Percentiles rank a stretch among this genome's conserved stretches.
phyloP scores from a whole-genome alignment of 2,888 invertebrate genomes.

The Trissonchulus sp. region DNA sequence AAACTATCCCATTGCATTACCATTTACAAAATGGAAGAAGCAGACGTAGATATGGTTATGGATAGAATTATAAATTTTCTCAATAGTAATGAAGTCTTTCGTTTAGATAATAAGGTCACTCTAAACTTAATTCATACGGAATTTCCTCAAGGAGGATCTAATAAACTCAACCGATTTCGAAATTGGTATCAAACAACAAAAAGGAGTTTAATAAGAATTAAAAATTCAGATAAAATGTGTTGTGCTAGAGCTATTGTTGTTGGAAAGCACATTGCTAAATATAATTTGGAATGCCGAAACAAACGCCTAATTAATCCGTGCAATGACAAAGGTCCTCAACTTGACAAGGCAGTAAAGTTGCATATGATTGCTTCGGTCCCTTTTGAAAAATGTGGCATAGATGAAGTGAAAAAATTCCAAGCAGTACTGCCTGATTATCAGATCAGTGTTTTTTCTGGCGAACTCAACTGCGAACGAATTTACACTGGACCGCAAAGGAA shows the following conservation, averaged over 20 bases:
- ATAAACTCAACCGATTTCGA: too few species aligned
- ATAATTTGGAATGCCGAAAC: too few species aligned
- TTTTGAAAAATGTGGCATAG: not conserved
- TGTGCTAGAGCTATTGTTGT: not conserved
- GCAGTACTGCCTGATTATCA: not conserved
- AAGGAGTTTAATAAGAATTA: not conserved
- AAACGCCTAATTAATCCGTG: not conserved
- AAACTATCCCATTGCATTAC: slow-evolving; percentile 17
- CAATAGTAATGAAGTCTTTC: slow-evolving; percentile 18
- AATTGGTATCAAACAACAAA: too few species aligned
- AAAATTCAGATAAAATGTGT: not conserved
- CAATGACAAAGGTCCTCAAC: not conserved
- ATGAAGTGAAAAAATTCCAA: not conserved
- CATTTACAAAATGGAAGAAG: slow-evolving; percentile 8
- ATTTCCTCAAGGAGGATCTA: not conserved
- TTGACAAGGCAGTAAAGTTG: not conserved
- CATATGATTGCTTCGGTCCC: not conserved
- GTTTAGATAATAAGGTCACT: not conserved
- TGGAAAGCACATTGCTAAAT: not conserved
- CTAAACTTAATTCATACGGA: slow-evolving; percentile 25
- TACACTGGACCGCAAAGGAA: not conserved
- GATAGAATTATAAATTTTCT: not conserved
- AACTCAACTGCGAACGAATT: not conserved
- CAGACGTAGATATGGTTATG: slow-evolving; percentile 14
- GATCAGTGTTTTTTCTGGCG: not conserved